Evolutionary conservation across 2,888 invertebrate species (phyloP).

Genomic region (Hemistola chrysoprasaria): DNA sequence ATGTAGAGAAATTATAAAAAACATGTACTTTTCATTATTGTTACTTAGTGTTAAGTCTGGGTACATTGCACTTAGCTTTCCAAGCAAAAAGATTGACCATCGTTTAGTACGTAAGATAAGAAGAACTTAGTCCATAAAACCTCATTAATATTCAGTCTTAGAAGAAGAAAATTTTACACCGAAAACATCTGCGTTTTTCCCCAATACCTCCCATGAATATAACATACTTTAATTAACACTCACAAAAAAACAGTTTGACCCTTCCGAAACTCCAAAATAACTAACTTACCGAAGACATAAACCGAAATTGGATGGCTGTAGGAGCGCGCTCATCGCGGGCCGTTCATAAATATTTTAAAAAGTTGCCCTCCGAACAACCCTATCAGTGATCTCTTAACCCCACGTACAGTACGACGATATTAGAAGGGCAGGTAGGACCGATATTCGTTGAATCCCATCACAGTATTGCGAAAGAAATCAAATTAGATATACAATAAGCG

Average conservation of each 20-base stretch:
- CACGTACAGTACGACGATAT: conserved; percentile 60
- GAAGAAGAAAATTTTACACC: conserved; percentile 12
- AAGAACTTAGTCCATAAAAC: conserved; percentile 2
- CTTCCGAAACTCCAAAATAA: conserved; percentile 64
- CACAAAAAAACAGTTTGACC: conserved; percentile 67
- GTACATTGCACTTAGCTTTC: no score
- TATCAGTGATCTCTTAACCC: conserved; percentile 76
- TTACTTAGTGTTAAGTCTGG: no score
- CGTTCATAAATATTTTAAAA: conserved; percentile 81
- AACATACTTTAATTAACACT: conserved; percentile 71
- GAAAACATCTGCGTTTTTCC: conserved; percentile 40
- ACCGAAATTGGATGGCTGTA: conserved; percentile 78
- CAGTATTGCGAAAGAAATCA: conserved; percentile 78
- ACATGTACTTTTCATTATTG: no score
- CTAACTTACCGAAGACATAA: conserved; percentile 78
- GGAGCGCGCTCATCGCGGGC: conserved; percentile 58
- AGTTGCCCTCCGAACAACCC: conserved; percentile 61
- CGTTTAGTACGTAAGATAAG: no score
- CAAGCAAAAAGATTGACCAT: no score
- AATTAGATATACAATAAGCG: conserved; percentile 82
- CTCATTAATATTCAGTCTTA: conserved; percentile 17
- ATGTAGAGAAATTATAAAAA: no score
- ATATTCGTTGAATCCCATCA: conserved; percentile 75
- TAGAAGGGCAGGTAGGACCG: conserved; percentile 68
- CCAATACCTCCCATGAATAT: conserved; percentile 47